phyloP scores from a whole-genome alignment of 2,888 invertebrate species.

The Trimorus sp. region DNA sequence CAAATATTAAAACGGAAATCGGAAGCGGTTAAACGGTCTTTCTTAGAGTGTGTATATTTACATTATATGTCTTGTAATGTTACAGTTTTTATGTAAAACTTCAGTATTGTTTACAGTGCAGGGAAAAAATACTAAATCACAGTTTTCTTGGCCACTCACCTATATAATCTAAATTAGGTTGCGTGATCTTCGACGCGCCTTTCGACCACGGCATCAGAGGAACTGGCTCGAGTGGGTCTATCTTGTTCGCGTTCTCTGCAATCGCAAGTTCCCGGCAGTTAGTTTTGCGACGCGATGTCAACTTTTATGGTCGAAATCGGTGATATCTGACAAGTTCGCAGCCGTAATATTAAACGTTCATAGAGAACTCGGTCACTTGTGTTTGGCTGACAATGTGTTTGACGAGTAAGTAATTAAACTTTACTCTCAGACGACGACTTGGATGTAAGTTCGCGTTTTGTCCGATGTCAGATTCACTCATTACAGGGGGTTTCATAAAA shows the following conservation, averaged over 20 bases:
- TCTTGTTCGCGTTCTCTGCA: conserved; percentile 58
- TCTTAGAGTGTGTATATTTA: too few species aligned
- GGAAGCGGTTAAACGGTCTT: too few species aligned
- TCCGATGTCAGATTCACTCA: too few species aligned
- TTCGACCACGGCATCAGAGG: conserved; percentile 87
- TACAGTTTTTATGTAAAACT: too few species aligned
- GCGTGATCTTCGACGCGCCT: conserved; percentile 94
- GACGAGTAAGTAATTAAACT: conserved; percentile 47
- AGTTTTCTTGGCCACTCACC: conserved; percentile 83
- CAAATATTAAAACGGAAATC: too few species aligned
- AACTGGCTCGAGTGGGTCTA: conserved; percentile 61
- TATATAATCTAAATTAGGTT: conserved; percentile 96
- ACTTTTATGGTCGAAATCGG: too few species aligned
- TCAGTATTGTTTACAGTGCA: too few species aligned
- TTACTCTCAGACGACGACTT: conserved; percentile 25
- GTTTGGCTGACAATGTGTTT: conserved; percentile 10
- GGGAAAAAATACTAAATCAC: too few species aligned
- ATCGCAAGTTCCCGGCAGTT: neutral
- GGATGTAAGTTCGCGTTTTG: conserved; percentile 20
- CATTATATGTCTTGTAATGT: too few species aligned
- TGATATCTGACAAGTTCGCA: neutral
- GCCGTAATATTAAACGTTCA: conserved; percentile 6
- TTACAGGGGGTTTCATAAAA: too few species aligned
- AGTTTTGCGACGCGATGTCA: neutral
- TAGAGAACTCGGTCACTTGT: conserved; percentile 11